Evolutionary conservation across 2,113 vertebrate genomes (phyloP).

Genomic region (Panthera leo): DNA sequence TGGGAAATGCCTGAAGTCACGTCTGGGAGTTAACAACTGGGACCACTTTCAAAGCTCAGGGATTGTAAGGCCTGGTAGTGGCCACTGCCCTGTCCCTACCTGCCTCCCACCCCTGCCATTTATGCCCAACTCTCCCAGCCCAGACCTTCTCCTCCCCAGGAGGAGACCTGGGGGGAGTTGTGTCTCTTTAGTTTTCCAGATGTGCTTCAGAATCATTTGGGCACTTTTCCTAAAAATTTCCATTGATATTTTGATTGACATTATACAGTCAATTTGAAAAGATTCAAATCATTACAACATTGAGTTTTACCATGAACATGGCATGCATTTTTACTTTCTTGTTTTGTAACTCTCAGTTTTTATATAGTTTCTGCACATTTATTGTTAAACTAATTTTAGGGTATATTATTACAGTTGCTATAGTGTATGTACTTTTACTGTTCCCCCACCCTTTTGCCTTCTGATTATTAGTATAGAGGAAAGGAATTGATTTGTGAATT

Average conservation of each 20-base stretch:
- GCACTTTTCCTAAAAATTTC: background rate
- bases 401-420: background rate
- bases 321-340: background rate
- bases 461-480: background rate
- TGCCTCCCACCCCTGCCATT: too few species aligned
- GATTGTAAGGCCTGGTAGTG: background rate
- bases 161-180: background rate
- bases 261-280: background rate
- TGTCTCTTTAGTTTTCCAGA: background rate
- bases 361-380: background rate
- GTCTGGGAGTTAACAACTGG: background rate
- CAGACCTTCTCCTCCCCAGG: background rate
- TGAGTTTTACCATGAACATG: background rate
- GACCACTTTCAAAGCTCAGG: background rate
- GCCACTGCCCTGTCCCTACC: background rate
- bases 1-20: background rate
- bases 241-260: background rate
- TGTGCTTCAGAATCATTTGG: background rate
- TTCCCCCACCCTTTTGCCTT: background rate
- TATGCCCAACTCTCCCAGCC: background rate
- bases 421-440: too few species aligned
- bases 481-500: constrained; percentile 20
- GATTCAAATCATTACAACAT: background rate
- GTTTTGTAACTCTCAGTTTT: background rate
- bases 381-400: background rate